phyloP scores from a whole-genome alignment of 2,888 invertebrate species.

The Synergus umbraculus region DNA sequence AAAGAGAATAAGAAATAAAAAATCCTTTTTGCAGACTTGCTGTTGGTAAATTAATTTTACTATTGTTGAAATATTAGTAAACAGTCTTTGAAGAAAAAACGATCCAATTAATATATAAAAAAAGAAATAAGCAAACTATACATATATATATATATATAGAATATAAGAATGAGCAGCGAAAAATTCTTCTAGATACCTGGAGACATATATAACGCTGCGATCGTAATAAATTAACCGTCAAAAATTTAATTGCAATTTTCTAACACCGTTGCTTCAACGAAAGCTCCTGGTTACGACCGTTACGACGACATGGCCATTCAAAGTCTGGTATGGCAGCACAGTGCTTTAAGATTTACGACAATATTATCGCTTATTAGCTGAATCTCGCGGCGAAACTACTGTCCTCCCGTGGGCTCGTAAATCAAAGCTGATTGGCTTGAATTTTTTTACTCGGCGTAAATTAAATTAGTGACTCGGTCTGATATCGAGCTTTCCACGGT shows the following conservation, averaged over 20 bases:
- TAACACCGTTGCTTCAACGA: conserved; percentile 33
- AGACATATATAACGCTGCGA: conserved; percentile 23
- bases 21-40: conserved; percentile 9
- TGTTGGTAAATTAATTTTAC: conserved; percentile 21
- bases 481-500: conserved; percentile 42
- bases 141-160: too few species aligned
- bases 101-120: not conserved
- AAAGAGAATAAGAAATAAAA: conserved; percentile 25
- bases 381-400: conserved; percentile 47
- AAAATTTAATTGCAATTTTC: conserved; percentile 54
- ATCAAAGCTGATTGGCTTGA: conserved; percentile 46
- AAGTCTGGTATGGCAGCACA: conserved; percentile 16
- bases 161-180: not conserved
- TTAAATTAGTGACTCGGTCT: conserved; percentile 46
- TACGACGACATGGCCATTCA: not conserved
- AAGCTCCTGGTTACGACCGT: conserved; percentile 17
- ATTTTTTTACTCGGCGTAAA: conserved; percentile 46
- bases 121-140: too few species aligned
- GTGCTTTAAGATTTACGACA: conserved; percentile 49
- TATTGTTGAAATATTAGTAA: conserved; percentile 24
- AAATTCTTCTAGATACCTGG: conserved; percentile 20
- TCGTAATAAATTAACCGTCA: conserved; percentile 49
- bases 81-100: not conserved
- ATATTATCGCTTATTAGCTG: conserved; percentile 52
- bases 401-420: conserved; percentile 45